phyloP scores from a whole-genome alignment of 2,113 vertebrate genomes.

The Sisor rabdophorus region DNA sequence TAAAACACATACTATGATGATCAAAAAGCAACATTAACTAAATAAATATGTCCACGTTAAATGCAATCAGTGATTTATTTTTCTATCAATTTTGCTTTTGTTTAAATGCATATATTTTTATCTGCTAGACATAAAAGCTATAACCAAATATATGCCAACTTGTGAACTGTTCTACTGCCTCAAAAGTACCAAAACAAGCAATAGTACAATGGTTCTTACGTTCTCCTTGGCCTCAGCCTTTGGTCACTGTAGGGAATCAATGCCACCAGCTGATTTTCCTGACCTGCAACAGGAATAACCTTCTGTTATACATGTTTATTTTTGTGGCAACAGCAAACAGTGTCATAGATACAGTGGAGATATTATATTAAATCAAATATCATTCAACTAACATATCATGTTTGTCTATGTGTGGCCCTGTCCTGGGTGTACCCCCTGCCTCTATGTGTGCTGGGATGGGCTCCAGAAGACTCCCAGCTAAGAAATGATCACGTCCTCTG shows the following conservation, averaged over 20 bases:
- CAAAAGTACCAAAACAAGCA: not conserved
- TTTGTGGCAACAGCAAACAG: not conserved
- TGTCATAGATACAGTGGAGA: not conserved
- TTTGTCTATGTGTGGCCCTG: too few species aligned
- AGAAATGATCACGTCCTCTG: too few species aligned
- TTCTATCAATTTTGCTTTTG: not conserved
- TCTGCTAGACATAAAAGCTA: not conserved
- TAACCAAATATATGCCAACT: not conserved
- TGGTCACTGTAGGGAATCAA: constrained; percentile 92
- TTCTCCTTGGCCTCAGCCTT: constrained; percentile 80
- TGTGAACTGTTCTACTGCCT: not conserved
- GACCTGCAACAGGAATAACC: constrained; percentile 69
- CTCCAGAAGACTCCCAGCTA: too few species aligned
- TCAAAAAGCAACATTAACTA: not conserved
- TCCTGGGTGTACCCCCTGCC: too few species aligned
- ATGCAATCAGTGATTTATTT: not conserved
- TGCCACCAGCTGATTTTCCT: constrained; percentile 97
- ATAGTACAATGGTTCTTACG: constrained; percentile 67
- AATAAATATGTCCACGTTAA: not conserved
- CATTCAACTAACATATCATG: too few species aligned
- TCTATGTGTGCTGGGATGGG: too few species aligned
- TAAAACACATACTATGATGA: not conserved
- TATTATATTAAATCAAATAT: not conserved
- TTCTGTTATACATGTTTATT: not conserved
- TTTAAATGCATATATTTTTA: not conserved